These are phyloP conservation scores for Pogonomyrmex californicus DNA, from an alignment of 1,140 invertebrate genomes.

Conservation along the genomic window DNA sequence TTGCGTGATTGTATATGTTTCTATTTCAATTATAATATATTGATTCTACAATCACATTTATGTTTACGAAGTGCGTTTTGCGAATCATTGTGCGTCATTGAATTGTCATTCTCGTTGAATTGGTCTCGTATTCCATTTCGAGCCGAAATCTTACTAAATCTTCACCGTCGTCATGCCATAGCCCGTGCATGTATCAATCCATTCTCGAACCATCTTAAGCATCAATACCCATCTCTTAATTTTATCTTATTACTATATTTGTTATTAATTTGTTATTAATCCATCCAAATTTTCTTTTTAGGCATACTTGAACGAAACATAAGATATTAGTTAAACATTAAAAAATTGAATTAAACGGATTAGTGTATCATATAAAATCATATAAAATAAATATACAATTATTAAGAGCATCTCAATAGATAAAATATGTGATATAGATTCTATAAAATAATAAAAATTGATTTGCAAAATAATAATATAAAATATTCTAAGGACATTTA, in stretches of 20 bases:
- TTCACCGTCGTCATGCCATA: not conserved
- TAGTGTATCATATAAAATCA: no score
- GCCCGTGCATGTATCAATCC: slow-evolving; percentile 68
- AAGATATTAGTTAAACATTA: not conserved
- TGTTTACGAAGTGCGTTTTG: slow-evolving; percentile 85
- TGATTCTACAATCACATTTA: slow-evolving; percentile 85
- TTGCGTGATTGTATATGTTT: slow-evolving; percentile 57
- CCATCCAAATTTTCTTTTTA: slow-evolving; percentile 12
- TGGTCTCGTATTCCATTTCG: slow-evolving; percentile 40
- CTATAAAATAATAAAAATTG: slow-evolving; percentile 2
- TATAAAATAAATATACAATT: not conserved
- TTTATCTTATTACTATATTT: slow-evolving; percentile 1
- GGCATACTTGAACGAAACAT: slow-evolving; percentile 28
- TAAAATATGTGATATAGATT: not conserved
- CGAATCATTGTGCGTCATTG: slow-evolving; percentile 87
- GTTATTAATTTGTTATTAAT: not conserved
- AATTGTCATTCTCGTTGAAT: slow-evolving; percentile 79
- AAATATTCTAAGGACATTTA: not conserved
- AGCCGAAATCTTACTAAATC: slow-evolving; percentile 24
- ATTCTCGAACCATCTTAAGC: slow-evolving; percentile 76
- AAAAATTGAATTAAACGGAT: not conserved
- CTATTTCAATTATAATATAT: slow-evolving; percentile 71
- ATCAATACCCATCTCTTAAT: slow-evolving; percentile 46
- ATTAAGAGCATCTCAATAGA: not conserved
- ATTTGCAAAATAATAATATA: slow-evolving; percentile 18